Percentiles rank a stretch among this genome's conserved stretches.
Evolutionary conservation across 2,113 vertebrate species (phyloP).

Genomic region (Prolemur simus): DNA sequence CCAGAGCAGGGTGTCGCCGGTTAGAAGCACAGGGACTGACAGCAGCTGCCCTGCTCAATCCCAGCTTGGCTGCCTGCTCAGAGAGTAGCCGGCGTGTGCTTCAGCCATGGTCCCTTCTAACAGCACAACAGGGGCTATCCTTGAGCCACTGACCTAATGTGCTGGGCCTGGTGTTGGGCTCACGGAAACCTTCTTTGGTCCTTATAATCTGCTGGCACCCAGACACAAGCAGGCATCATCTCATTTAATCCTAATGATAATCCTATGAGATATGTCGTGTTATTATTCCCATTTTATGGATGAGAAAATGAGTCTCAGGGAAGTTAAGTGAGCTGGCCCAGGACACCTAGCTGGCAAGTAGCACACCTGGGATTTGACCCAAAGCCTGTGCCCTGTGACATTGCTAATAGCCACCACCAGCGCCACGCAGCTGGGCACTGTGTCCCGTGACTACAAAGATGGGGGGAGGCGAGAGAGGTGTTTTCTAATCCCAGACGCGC

Average conservation of each 20-base stretch:
- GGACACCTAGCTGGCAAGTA: background rate
- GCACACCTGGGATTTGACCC: background rate
- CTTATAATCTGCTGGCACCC: background rate
- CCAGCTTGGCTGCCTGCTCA: background rate
- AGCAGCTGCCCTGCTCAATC: background rate
- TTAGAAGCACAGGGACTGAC: background rate
- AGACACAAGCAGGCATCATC: background rate
- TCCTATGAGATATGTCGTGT: background rate
- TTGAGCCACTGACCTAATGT: too few species aligned
- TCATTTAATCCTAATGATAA: background rate
- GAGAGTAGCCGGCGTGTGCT: background rate
- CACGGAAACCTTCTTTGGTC: background rate
- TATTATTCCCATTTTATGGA: background rate
- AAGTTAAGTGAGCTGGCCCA: background rate
- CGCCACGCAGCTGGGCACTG: rapidly evolving
- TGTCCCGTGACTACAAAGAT: background rate
- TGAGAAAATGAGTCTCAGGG: background rate
- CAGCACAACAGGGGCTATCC: background rate
- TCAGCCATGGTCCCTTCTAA: background rate
- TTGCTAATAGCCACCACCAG: background rate
- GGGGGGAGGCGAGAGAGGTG: background rate
- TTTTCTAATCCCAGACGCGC: background rate
- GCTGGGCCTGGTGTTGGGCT: background rate
- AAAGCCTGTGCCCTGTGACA: background rate
- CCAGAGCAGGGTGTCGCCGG: background rate